phyloP scores from a whole-genome alignment of 2,113 vertebrate genomes.

The Willisornis vidua region DNA sequence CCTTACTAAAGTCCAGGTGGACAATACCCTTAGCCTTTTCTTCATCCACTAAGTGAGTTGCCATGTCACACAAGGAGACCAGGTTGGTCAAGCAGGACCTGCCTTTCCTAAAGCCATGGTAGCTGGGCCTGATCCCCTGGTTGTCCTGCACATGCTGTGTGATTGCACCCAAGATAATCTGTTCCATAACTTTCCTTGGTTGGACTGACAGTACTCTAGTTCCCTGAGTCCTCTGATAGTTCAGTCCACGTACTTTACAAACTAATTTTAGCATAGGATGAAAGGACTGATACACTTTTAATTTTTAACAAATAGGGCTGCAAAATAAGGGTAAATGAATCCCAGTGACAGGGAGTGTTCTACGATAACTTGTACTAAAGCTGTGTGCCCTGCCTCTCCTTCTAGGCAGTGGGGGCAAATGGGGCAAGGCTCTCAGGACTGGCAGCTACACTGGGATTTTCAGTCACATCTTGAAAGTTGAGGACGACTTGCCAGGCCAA shows the following conservation, averaged over 20 bases:
- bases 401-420: background rate
- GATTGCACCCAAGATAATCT: background rate
- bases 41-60: background rate
- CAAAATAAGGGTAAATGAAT: background rate
- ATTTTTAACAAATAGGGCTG: background rate
- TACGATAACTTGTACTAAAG: background rate
- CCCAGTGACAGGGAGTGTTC: background rate
- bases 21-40: background rate
- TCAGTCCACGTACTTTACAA: background rate
- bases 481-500: background rate
- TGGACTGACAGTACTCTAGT: background rate
- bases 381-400: background rate
- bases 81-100: background rate
- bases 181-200: background rate
- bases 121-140: background rate
- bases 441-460: background rate
- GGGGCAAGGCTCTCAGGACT: fast-evolving
- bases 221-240: background rate
- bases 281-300: background rate
- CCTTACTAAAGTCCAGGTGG: fast-evolving
- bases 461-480: background rate
- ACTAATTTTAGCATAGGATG: background rate
- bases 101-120: background rate
- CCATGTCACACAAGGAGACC: background rate
- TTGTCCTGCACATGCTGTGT: background rate